Percentiles rank a stretch among this genome's conserved stretches.
phyloP scores from a whole-genome alignment of 2,113 vertebrate species.

The Oxygymnocypris stewartii region DNA sequence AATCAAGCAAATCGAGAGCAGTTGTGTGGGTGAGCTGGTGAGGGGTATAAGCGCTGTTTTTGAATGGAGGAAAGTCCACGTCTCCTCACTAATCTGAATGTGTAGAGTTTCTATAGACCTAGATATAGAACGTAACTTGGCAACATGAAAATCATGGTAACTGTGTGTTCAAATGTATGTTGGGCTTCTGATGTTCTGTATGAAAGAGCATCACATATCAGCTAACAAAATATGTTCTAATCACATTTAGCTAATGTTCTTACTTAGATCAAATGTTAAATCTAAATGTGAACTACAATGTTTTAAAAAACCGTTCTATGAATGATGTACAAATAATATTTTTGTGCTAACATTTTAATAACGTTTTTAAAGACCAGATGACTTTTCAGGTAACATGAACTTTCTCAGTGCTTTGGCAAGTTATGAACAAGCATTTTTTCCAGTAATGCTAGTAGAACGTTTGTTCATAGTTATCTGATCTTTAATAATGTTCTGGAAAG shows the following conservation, averaged over 20 bases:
- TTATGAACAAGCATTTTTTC: too few relatives aligned
- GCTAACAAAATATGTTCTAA: neutral
- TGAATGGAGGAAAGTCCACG: slow-evolving; percentile 29
- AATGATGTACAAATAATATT: neutral
- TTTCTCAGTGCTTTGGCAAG: neutral
- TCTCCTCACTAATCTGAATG: slow-evolving; percentile 32
- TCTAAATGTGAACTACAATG: neutral
- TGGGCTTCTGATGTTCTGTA: neutral
- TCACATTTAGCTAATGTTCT: neutral
- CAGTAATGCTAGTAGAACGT: too few relatives aligned
- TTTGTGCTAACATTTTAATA: neutral
- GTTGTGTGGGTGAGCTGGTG: slow-evolving; percentile 82
- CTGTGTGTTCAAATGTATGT: neutral
- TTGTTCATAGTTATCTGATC: too few relatives aligned
- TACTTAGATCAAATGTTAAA: neutral
- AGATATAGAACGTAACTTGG: slow-evolving; percentile 1
- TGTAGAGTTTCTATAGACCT: slow-evolving; percentile 15
- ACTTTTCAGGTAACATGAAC: too few relatives aligned
- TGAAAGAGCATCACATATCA: neutral
- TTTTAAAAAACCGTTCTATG: neutral
- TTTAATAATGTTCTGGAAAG: too few relatives aligned
- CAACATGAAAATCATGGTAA: neutral
- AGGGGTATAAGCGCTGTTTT: slow-evolving; percentile 35
- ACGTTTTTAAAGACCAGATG: neutral
- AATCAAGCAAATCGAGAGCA: slow-evolving; percentile 80